Evolutionary conservation across 2,113 vertebrate species (phyloP).

Genomic region (Toxotes jaculatrix): DNA sequence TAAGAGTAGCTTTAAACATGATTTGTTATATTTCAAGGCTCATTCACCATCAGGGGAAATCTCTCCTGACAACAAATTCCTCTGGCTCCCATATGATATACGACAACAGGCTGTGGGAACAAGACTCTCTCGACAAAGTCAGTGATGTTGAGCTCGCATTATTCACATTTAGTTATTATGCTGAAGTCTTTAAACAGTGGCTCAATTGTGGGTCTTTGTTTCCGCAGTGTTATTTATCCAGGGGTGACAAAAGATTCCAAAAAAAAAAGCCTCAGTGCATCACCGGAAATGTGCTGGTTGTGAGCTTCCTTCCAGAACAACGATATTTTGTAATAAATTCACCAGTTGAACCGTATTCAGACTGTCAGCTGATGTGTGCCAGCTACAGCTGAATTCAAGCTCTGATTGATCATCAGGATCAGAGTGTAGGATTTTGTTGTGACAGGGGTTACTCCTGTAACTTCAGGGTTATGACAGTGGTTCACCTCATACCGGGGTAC

Average conservation of each 20-base stretch:
- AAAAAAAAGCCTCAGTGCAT: slow-evolving; percentile 1
- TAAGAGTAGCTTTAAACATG: slow-evolving; percentile 53
- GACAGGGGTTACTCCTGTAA: too few species aligned
- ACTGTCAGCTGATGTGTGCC: background rate
- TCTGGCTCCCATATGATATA: slow-evolving; percentile 1
- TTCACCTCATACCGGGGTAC: too few species aligned
- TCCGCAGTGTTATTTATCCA: background rate
- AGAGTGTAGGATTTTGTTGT: too few species aligned
- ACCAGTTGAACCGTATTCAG: background rate
- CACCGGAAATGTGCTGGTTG: background rate
- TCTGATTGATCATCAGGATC: background rate
- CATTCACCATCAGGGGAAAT: slow-evolving; percentile 51
- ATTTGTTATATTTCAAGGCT: slow-evolving; percentile 43
- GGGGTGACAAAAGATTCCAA: background rate
- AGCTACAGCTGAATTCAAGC: background rate
- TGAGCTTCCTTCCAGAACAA: background rate
- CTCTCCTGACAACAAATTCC: background rate
- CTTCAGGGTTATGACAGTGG: too few species aligned
- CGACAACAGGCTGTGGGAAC: slow-evolving; percentile 2
- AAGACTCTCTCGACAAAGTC: background rate
- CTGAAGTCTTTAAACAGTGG: background rate
- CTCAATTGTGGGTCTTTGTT: background rate
- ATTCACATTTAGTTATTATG: slow-evolving; percentile 19
- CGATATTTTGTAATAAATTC: background rate
- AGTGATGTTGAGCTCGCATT: background rate